Evolutionary conservation across 2,888 invertebrate genomes (phyloP), one percentile per base, ranked within the genome.

Genomic region (Chrysodeixis includens): DNA sequence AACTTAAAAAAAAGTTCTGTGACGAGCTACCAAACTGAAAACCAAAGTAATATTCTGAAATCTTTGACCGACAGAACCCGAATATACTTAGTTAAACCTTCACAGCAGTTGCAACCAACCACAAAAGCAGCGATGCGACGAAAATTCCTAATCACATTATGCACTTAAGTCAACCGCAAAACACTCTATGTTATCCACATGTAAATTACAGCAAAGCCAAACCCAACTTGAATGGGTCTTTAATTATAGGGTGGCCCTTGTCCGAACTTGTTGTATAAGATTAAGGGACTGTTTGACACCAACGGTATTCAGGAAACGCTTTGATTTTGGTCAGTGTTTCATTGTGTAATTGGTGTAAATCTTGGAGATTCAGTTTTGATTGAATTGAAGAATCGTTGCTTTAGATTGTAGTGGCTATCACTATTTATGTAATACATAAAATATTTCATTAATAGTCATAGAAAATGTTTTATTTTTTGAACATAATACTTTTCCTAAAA

Each of bases 61-160:
- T n/a, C n/a, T n/a, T n/a, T n/a, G n/a, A n/a, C n/a, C n/a, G n/a
- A n/a, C n/a, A n/a, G n/a, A n/a, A n/a, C n/a, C n/a, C 3, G 40
- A 7, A 1, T 40, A n/a, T 1, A 6, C n/a, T 7, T 40, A 40
- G n/a, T 1, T n/a, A 40, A 40, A 3, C n/a, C n/a, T 6, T 6
- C 40, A n/a, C 12, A 12, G 35, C 40, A n/a, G n/a, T 40, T 40
- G 40, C 40, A 40, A n/a, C n/a, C 14, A 6, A 40, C n/a, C 40
- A 40, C 40, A 40, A 40, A 35, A 40, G 40, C n/a, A 40, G n/a
- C 40, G 40, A 40, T 40, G 40, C 40, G 40, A 1, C n/a, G n/a
- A 40, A 40, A 40, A 40, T n/a, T n/a, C 40, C 40, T n/a, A 40
- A 40, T 40, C n/a, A 40, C 40, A 40, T 40, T 40, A 40, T 40